Percentiles rank a stretch among this genome's conserved stretches.
Evolutionary conservation across 2,797 vertebrate genomes (phyloP).

Genomic region (Myioborus melanocephalus): DNA sequence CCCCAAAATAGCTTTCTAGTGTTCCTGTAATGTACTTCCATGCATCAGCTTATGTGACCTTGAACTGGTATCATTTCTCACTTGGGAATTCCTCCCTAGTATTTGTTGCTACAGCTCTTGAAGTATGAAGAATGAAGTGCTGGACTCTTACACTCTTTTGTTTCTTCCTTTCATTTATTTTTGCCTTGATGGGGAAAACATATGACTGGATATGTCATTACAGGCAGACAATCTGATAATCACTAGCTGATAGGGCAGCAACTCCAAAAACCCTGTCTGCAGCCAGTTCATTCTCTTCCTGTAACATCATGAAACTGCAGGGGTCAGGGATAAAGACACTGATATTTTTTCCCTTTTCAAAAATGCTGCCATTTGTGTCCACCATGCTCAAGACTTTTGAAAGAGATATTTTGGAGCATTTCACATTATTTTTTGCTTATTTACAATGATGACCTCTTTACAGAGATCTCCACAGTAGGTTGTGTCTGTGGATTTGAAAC

Average conservation of each 20-base stretch:
- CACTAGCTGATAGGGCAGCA: neutral
- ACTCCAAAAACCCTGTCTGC: neutral
- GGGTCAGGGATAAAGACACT: neutral
- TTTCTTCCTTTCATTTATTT: constrained; percentile 68
- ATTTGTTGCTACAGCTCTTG: constrained; percentile 32
- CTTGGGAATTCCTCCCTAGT: constrained; percentile 28
- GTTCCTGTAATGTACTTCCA: constrained; percentile 56
- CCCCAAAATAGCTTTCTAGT: constrained; percentile 33
- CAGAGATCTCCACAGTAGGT: neutral
- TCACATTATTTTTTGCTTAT: neutral
- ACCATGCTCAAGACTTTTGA: neutral
- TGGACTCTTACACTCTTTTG: constrained; percentile 40
- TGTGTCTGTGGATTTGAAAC: neutral
- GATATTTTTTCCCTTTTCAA: neutral
- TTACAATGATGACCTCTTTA: neutral
- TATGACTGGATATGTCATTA: constrained; percentile 31
- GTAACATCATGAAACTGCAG: neutral
- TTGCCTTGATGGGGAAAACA: constrained; percentile 42
- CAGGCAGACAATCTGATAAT: constrained; percentile 10
- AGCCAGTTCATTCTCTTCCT: neutral
- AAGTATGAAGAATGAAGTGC: constrained; percentile 56
- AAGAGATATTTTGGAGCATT: neutral
- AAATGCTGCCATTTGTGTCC: neutral
- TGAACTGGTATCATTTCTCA: constrained; percentile 47
- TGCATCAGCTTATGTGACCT: constrained; percentile 37